Evolutionary conservation across 2,888 invertebrate species (phyloP), one percentile per base, ranked within the genome.

Genomic region (Rhamnusium bicolor): DNA sequence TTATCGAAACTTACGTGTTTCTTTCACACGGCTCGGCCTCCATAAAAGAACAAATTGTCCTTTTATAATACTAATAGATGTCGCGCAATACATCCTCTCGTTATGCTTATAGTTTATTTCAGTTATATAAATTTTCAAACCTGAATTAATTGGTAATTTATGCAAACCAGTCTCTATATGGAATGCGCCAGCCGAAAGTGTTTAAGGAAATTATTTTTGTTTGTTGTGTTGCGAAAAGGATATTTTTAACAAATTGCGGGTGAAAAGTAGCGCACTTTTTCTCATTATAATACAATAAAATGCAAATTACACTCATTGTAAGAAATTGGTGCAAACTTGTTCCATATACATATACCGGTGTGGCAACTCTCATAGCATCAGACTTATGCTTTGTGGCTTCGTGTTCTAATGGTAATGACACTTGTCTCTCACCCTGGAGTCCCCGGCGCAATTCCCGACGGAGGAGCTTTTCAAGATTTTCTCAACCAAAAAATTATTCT

Each of bases 51-150:
- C 73, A 76, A 76, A 80, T 80, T 77, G 76, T 74, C 65, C 74
- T 73, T n/a, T n/a, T 77, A 77, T 83, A 82, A 82, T 81, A 81
- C 83, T 81, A 82, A 83, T 83, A 81, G 80, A 81, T 83, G 82
- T 82, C 79, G 75, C 74, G 76, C 74, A 65, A 70, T 77, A 82
- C 78, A 81, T 81, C 74, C 56, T 75, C 74, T 70, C 65, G 69
- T 74, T 74, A 72, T 70, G 56, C 72, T 72, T 70, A 68, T 74
- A 75, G 75, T 80, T 80, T 80, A 81, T 82, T 80, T 76, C 76
- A 69, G 73, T 73, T n/a, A n/a, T 78, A 81, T 83, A 81, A 80
- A 80, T 82, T 77, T 73, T 72, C 78, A 78, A 76, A 75, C 76
- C 75, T 71, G 74, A 71, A 82, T 81, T 79, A 81, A 83, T 81